A percentile compares a stretch with the other conserved stretches of the same genome.
Evolutionary conservation across 2,797 vertebrate species (phyloP).

Genomic region (Paramormyrops hopkinsi): DNA sequence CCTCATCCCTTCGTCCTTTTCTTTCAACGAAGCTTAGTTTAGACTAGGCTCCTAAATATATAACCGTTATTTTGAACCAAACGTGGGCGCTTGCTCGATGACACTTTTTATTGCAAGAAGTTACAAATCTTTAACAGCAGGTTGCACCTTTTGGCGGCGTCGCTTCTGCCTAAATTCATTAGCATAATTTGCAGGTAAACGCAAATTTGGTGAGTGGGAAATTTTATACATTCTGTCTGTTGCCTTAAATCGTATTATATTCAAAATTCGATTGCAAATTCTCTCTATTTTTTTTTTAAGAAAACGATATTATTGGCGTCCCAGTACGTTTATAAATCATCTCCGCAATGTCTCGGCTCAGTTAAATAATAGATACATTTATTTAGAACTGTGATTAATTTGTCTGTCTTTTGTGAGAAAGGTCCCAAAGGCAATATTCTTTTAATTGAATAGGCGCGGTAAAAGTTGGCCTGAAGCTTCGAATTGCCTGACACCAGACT

Average conservation of each 20-base stretch:
- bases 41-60: constrained; percentile 66
- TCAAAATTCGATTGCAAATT: not conserved
- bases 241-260: not conserved
- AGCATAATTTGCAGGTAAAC: constrained; percentile 2
- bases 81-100: not conserved
- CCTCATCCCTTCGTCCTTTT: constrained; percentile 53
- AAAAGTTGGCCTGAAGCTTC: constrained; percentile 54
- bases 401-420: constrained; percentile 46
- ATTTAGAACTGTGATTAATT: constrained; percentile 53
- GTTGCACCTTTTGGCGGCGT: not conserved
- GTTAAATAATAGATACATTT: not conserved
- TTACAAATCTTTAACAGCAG: not conserved
- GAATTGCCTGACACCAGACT: constrained; percentile 61
- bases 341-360: not conserved
- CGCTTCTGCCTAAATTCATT: constrained; percentile 31
- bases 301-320: not conserved
- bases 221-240: not conserved
- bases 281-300: not conserved
- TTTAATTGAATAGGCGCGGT: constrained; percentile 49
- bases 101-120: not conserved
- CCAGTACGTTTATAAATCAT: constrained; percentile 1
- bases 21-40: constrained; percentile 68
- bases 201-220: not conserved
- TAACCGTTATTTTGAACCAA: constrained; percentile 62
- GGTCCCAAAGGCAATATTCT: constrained; percentile 33